Evolutionary conservation across 2,113 vertebrate genomes (phyloP).

Genomic region (Caretta caretta): DNA sequence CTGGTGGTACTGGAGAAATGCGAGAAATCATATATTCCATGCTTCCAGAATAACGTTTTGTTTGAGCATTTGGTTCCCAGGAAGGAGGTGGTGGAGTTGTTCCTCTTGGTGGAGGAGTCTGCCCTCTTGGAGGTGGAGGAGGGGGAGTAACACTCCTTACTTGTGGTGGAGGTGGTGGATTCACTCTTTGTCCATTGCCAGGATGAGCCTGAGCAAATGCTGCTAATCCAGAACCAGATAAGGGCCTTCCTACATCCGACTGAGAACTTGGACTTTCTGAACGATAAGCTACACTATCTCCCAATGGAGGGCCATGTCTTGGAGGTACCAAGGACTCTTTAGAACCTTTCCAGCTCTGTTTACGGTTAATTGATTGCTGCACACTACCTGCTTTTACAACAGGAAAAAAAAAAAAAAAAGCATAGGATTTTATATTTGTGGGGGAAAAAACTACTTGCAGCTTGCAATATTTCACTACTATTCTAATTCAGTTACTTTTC

Average conservation of each 20-base stretch:
- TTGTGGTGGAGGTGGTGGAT: constrained; percentile 89
- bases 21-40: constrained; percentile 93
- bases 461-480: background rate
- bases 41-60: constrained; percentile 94
- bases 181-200: constrained; percentile 87
- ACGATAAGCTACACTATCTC: constrained; percentile 87
- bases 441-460: background rate
- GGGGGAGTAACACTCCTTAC: constrained; percentile 93
- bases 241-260: constrained; percentile 84
- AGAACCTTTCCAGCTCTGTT: constrained; percentile 97
- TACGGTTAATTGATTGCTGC: constrained; percentile 89
- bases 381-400: constrained; percentile 78
- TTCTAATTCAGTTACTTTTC: background rate
- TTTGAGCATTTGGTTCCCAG: constrained; percentile 92
- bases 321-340: constrained; percentile 93
- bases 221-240: constrained; percentile 85
- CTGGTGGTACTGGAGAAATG: constrained; percentile 94
- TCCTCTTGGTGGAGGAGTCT: constrained; percentile 84
- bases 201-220: constrained; percentile 88
- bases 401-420: background rate
- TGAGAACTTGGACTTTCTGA: constrained; percentile 91
- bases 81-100: constrained; percentile 87
- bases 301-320: constrained; percentile 86
- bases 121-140: constrained; percentile 87
- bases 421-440: background rate